These are phyloP conservation scores for Poicephalus gulielmi DNA, from an alignment of 2,113 vertebrate genomes.

Conservation along the genomic window DNA sequence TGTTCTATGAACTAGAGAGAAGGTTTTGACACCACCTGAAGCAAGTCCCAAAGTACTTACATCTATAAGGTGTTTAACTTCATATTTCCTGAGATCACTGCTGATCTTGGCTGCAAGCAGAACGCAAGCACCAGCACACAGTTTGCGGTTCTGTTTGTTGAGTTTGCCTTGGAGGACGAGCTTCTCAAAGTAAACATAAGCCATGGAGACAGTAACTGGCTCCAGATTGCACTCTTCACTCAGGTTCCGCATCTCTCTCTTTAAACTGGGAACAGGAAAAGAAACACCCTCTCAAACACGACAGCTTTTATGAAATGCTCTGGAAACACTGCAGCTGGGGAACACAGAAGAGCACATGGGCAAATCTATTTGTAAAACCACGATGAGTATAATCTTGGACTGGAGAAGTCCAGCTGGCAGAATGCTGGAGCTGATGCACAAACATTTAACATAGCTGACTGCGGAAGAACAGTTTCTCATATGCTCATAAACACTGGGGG, in stretches of 20 bases:
- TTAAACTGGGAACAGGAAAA: constrained; percentile 78
- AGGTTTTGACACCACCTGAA: background rate
- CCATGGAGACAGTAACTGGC: constrained; percentile 92
- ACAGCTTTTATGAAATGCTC: background rate
- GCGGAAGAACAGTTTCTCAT: background rate
- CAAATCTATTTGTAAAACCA: background rate
- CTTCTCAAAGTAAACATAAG: constrained; percentile 98
- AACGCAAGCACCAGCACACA: constrained; percentile 92
- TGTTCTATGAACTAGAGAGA: background rate
- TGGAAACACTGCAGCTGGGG: background rate
- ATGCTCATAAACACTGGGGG: background rate
- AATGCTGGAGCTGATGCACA: background rate
- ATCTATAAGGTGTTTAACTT: constrained; percentile 95
- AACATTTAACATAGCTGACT: background rate
- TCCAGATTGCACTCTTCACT: constrained; percentile 90
- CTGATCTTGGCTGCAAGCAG: constrained; percentile 97
- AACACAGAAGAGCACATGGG: background rate
- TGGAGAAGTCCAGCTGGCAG: background rate
- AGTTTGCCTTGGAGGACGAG: constrained; percentile 93
- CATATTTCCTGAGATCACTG: constrained; percentile 93
- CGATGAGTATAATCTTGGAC: background rate
- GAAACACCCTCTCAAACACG: background rate
- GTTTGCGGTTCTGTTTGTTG: constrained; percentile 97
- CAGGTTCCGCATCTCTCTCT: constrained; percentile 89
- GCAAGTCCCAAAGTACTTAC: constrained; percentile 75